phyloP scores from a whole-genome alignment of 2,888 invertebrate species.

The Agrotis puta region DNA sequence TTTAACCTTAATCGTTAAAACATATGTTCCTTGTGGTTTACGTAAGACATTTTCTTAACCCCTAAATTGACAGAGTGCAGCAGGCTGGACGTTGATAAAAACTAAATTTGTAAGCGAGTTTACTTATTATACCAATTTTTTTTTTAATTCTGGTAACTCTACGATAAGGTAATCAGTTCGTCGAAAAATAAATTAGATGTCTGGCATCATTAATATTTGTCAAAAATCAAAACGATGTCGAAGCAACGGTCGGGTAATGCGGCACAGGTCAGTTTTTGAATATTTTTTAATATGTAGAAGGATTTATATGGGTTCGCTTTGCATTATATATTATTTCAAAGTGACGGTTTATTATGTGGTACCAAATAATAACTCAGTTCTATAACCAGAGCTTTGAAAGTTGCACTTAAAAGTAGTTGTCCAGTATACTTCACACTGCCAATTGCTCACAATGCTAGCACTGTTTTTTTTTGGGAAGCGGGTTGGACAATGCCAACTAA shows the following conservation, averaged over 20 bases:
- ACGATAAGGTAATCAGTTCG: not conserved
- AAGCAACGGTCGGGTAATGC: slow-evolving; percentile 10
- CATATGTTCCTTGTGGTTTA: too few species aligned
- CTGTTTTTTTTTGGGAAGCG: slow-evolving; percentile 10
- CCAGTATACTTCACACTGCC: slow-evolving; percentile 4
- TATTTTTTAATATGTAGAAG: not conserved
- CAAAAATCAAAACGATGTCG: not conserved
- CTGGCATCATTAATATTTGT: slow-evolving; percentile 1
- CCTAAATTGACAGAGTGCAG: slow-evolving; percentile 6
- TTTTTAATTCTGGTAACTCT: not conserved
- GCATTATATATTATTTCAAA: not conserved
- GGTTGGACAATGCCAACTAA: slow-evolving; percentile 6
- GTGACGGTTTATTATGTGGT: not conserved
- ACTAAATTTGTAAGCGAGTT: not conserved
- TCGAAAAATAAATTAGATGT: slow-evolving; percentile 3
- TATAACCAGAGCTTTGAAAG: not conserved
- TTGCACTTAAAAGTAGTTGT: slow-evolving; percentile 7
- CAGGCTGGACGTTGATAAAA: not conserved
- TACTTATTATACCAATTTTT: not conserved
- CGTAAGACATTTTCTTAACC: not conserved
- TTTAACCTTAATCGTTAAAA: too few species aligned
- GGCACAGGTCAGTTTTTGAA: slow-evolving; percentile 1
- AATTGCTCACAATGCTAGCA: slow-evolving; percentile 11
- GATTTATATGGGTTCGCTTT: not conserved
- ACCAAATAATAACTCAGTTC: not conserved